These are phyloP conservation scores for Tricholaema leucomelas DNA, from an alignment of 2,113 vertebrate genomes.

Conservation along the genomic window DNA sequence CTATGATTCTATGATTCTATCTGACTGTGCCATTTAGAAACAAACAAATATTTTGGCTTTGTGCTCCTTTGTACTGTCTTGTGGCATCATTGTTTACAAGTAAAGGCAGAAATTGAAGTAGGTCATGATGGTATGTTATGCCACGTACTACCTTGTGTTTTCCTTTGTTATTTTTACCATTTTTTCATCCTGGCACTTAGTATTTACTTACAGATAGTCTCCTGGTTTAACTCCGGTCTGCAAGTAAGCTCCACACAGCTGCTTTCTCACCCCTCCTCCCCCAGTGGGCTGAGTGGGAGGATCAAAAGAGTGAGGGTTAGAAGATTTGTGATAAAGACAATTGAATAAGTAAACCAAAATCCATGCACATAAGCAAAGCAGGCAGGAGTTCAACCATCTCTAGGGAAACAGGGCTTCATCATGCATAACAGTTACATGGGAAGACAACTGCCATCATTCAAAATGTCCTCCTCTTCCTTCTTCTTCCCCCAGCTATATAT, in stretches of 20 bases:
- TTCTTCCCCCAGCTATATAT: neutral
- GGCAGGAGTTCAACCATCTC: neutral
- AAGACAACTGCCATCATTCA: neutral
- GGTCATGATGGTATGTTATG: neutral
- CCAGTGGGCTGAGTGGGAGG: neutral
- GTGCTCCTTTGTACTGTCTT: neutral
- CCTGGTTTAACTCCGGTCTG: neutral
- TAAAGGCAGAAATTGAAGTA: neutral
- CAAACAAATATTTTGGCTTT: neutral
- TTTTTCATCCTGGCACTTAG: neutral
- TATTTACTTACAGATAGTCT: neutral
- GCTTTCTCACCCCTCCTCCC: neutral
- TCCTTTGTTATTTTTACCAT: neutral
- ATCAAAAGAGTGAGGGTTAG: neutral
- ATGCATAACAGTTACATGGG: rapidly evolving
- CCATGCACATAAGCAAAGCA: neutral
- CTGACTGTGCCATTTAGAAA: neutral
- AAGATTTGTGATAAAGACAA: neutral
- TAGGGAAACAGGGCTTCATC: neutral
- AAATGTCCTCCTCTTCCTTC: neutral
- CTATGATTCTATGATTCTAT: too few species aligned
- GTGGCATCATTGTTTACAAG: neutral
- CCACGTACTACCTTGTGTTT: neutral
- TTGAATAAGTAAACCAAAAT: neutral
- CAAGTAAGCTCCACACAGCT: neutral